These are phyloP conservation scores for Rhizoglyphus robini DNA, from an alignment of 1,140 invertebrate species.

Conservation along the genomic window DNA sequence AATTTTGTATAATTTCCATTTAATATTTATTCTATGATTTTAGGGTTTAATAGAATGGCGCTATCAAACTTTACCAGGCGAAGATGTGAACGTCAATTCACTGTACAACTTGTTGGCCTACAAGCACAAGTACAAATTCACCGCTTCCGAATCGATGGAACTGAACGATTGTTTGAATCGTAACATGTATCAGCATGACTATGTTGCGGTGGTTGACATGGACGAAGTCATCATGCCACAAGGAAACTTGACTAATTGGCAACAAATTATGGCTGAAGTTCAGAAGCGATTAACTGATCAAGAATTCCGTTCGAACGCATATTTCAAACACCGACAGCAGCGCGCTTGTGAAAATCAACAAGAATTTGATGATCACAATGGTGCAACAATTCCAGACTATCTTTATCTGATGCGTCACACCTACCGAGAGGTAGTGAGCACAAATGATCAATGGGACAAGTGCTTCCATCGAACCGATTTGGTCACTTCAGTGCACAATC, in stretches of 20 bases:
- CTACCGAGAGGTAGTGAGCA: constrained; percentile 70
- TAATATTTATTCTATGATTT: background rate
- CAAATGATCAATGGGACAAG: constrained; percentile 79
- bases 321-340: background rate
- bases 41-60: background rate
- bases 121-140: background rate
- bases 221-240: background rate
- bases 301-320: too few relatives aligned
- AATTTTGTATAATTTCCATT: background rate
- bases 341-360: constrained; percentile 20
- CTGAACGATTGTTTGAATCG: background rate
- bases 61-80: background rate
- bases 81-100: too few relatives aligned
- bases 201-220: background rate
- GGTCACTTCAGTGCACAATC: constrained; percentile 76
- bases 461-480: constrained; percentile 81
- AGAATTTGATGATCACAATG: constrained; percentile 14
- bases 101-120: background rate
- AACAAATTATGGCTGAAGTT: too few relatives aligned
- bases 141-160: background rate
- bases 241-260: background rate
- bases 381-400: constrained; percentile 57
- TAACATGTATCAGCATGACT: background rate
- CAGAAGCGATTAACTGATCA: too few relatives aligned
- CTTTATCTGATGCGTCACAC: constrained; percentile 88